Conservation (phyloP, 1,140 invertebrate species). For the Polypedilum vanderplanki region DNA sequence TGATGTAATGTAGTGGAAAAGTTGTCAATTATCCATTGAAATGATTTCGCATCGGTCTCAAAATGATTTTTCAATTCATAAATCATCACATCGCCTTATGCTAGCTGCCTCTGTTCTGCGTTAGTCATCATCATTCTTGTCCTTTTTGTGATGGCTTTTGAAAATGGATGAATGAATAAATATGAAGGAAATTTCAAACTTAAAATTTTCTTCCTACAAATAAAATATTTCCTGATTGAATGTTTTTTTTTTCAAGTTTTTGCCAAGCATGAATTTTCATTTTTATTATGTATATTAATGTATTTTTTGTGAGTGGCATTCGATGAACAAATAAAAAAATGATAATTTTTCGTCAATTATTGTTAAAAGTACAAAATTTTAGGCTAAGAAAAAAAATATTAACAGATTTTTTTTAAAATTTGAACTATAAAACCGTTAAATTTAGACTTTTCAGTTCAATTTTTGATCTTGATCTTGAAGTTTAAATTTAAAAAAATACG, state of each 20-base stretch:
- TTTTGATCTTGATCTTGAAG: too few species aligned
- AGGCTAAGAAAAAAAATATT: too few species aligned
- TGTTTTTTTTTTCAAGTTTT: background rate
- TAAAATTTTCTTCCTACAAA: too few species aligned
- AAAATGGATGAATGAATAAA: background rate
- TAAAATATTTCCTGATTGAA: background rate
- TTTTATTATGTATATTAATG: too few species aligned
- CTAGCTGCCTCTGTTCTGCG: background rate
- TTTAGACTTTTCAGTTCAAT: background rate
- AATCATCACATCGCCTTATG: background rate
- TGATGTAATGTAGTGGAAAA: conserved; percentile 28
- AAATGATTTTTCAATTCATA: conserved; percentile 5
- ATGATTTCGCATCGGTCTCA: background rate
- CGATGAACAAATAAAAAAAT: too few species aligned
- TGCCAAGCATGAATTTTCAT: background rate
- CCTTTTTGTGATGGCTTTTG: background rate
- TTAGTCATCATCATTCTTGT: background rate
- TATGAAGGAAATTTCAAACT: background rate
- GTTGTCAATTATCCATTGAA: conserved; percentile 16
- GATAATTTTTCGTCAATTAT: too few species aligned
- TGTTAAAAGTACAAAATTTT: too few species aligned
- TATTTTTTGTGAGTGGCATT: too few species aligned
- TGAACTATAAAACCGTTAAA: too few species aligned
- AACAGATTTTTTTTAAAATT: too few species aligned
- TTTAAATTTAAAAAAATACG: too few species aligned